Conservation (phyloP, 2,888 invertebrate genomes). For the Torymus texanus region DNA sequence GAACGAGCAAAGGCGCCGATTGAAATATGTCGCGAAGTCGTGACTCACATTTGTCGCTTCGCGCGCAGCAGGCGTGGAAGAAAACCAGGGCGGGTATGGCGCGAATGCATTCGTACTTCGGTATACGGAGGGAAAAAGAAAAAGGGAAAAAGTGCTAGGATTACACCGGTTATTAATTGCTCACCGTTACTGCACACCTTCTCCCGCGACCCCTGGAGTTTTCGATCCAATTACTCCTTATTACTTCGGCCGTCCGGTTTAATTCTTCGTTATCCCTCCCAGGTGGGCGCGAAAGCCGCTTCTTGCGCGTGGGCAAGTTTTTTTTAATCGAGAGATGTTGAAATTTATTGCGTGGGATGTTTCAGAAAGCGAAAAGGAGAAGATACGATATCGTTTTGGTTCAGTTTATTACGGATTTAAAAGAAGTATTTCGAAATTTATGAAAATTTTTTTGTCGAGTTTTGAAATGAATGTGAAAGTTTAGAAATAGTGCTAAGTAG, state of each 20-base stretch:
- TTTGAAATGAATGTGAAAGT: too few relatives aligned
- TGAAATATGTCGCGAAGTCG: conserved; percentile 38
- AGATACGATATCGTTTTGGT: too few relatives aligned
- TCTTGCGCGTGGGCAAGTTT: too few relatives aligned
- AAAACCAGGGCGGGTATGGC: too few relatives aligned
- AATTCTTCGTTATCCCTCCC: conserved; percentile 10
- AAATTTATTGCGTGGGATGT: too few relatives aligned
- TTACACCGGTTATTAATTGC: neutral
- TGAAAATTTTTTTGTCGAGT: too few relatives aligned
- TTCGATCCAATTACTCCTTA: conserved; percentile 20
- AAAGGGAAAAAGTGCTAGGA: neutral
- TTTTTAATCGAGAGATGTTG: too few relatives aligned
- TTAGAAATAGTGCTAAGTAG: too few relatives aligned
- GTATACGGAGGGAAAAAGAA: neutral
- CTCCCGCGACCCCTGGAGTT: neutral
- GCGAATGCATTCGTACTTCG: neutral
- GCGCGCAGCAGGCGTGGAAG: neutral
- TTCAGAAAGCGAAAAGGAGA: too few relatives aligned
- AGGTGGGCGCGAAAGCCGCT: too few relatives aligned
- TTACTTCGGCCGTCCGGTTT: neutral
- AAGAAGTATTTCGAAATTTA: too few relatives aligned
- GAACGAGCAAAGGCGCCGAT: neutral
- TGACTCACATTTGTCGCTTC: conserved; percentile 35
- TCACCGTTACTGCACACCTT: neutral
- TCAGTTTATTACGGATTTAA: too few relatives aligned